Percentiles rank a stretch among this genome's conserved stretches.
These are phyloP conservation scores for Theonella swinhoei DNA, from an alignment of 37 sponge, comb jelly and placozoan species.

Conservation along the genomic window DNA sequence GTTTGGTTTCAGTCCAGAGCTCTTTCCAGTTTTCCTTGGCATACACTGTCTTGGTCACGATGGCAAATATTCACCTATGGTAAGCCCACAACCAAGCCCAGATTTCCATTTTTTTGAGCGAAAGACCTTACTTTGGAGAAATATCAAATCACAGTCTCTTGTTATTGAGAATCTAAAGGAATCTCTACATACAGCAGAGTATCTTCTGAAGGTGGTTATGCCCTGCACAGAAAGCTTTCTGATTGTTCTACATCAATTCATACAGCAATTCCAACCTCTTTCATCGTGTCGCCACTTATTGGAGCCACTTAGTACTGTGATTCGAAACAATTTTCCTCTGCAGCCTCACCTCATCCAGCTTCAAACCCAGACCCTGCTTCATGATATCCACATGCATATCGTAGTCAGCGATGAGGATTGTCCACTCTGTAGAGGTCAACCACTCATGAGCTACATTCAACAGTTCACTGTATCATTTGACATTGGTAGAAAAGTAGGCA, in stretches of 20 bases:
- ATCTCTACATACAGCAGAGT: neutral
- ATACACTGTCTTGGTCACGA: constrained; percentile 55
- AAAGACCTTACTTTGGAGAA: neutral
- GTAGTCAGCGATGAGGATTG: constrained; percentile 20
- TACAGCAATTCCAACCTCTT: neutral
- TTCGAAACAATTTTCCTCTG: neutral
- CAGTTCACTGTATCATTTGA: constrained; percentile 12
- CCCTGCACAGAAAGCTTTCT: neutral
- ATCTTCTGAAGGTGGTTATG: neutral
- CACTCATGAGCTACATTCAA: neutral
- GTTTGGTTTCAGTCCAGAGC: constrained; percentile 28
- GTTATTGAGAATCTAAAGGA: neutral
- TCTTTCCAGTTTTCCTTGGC: constrained; percentile 44
- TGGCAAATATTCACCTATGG: neutral
- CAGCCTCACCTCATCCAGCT: constrained; percentile 11
- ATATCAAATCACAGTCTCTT: neutral
- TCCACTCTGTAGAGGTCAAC: constrained; percentile 27
- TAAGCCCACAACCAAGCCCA: neutral
- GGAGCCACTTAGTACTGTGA: constrained; percentile 11
- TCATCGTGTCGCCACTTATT: neutral
- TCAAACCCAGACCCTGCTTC: constrained; percentile 41
- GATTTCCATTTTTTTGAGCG: neutral
- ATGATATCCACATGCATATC: constrained; percentile 39
- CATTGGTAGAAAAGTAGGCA: neutral
- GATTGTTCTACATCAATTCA: neutral